Evolutionary conservation across 2,797 vertebrate species (phyloP).

Genomic region (Pangasius sanitwongsei): DNA sequence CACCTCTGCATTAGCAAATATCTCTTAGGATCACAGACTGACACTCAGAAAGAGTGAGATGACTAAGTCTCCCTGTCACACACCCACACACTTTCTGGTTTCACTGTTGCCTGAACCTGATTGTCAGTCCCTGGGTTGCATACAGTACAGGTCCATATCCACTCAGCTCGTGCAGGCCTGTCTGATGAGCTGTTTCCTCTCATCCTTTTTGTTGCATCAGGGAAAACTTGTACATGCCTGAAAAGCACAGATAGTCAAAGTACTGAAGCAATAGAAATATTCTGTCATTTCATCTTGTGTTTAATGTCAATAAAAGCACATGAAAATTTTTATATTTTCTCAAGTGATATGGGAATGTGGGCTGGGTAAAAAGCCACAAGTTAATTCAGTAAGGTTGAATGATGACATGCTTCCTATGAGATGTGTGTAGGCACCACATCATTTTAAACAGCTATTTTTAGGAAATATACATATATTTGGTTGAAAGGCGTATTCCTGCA

Average conservation of each 20-base stretch:
- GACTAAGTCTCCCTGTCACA: background rate
- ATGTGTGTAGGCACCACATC: background rate
- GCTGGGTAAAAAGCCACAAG: background rate
- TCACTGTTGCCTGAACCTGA: background rate
- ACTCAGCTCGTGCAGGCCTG: background rate
- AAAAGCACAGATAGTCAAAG: background rate
- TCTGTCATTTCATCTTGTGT: background rate
- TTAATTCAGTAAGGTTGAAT: background rate
- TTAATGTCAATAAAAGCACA: background rate
- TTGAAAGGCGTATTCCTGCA: too few relatives aligned
- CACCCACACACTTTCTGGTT: conserved; percentile 1
- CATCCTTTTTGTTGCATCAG: background rate
- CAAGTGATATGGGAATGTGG: too few relatives aligned
- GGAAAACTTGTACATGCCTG: background rate
- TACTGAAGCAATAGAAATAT: background rate
- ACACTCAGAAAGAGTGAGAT: background rate
- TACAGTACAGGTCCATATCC: background rate
- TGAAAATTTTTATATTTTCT: background rate
- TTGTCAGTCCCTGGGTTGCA: background rate
- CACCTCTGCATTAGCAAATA: background rate
- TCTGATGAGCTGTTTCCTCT: conserved; percentile 4
- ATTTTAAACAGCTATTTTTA: background rate
- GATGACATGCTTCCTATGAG: background rate
- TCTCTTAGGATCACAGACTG: conserved; percentile 17
- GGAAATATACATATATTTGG: too few relatives aligned